Base-by-base conservation (phyloP, 2,113 vertebrate genomes). In the Chaetorhynchus papuensis region DNA sequence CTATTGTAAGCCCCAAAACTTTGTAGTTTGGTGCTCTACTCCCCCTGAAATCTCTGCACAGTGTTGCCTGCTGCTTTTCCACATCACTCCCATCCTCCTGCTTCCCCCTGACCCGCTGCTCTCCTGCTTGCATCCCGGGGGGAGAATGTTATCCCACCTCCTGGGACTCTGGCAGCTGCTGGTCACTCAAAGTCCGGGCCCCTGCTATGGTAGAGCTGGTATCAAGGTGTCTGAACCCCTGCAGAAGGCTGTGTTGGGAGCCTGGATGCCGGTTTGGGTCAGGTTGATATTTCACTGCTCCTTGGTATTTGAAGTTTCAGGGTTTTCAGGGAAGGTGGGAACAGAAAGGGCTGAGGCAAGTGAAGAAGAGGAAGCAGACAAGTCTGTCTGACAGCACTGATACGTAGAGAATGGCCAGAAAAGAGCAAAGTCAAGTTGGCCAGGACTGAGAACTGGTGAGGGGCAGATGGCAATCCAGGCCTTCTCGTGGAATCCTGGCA, bases 81-180 rank as follows among this genome's bases (percentile, higher is more conserved):
- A 66, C 31, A 56, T 27, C 0, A 4, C 16, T 83, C 17, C 2
- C 4, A 12, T 56, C 1, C 1, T 23, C 10, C 50, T 74, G 42
- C 42, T 81, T 79, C 57, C 57, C 4, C 0, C 27, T 39, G 52
- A 33, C 52, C 0, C 0, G 15, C 39, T 4, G 3, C 53, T 60
- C 16, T 68, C 69, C 65, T 21, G 9, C 42, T 57, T 13, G 30
- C 39, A 41, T 79, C 7, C 5, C 0, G 2, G 47, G 42, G 45
- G 22, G 42, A n/a, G 64, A 26, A 47, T 94, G 77, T 85, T 81
- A 65, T 77, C 3, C 2, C n/a, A 59, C 8, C 52, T 56, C 49
- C 15, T 6, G 26, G 53, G 44, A 19, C 52, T 57, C 42, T 4
- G 26, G 64, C n/a, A 49, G 56, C 33, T 30, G 47, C 81, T 64